Percentiles rank a stretch among this genome's conserved stretches.
Conservation (phyloP, 2,797 vertebrate genomes). For the Coranthus polyacanthus region DNA sequence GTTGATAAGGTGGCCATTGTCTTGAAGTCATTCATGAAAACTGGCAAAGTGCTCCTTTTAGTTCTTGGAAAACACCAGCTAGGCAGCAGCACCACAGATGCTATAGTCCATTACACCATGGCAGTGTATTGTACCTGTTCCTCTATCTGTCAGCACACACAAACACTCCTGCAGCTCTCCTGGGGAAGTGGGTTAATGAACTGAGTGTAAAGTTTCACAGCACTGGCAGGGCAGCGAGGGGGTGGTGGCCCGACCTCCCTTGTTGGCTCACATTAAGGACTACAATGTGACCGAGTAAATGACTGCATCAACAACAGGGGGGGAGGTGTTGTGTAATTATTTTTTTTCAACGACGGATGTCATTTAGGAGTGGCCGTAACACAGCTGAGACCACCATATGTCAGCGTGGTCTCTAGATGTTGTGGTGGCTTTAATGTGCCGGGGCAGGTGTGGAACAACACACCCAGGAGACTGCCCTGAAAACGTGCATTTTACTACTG, state of each 20-base stretch:
- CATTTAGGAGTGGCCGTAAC: slow-evolving; percentile 56
- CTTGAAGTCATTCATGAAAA: not conserved
- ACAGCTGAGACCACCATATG: slow-evolving; percentile 73
- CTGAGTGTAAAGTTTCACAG: slow-evolving; percentile 69
- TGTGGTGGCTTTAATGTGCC: slow-evolving; percentile 43
- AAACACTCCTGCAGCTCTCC: slow-evolving; percentile 17
- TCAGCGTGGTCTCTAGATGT: slow-evolving; percentile 40
- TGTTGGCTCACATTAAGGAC: slow-evolving; percentile 54
- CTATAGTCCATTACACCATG: slow-evolving; percentile 13
- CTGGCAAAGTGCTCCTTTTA: not conserved
- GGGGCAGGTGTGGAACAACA: slow-evolving; percentile 48
- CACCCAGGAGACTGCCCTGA: slow-evolving; percentile 3
- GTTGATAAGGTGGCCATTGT: not conserved
- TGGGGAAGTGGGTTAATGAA: slow-evolving; percentile 62
- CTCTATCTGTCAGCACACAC: slow-evolving; percentile 32
- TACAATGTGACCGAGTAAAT: slow-evolving; percentile 48
- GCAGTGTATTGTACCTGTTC: slow-evolving; percentile 34
- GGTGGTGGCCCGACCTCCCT: slow-evolving; percentile 27
- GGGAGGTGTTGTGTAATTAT: slow-evolving; percentile 59
- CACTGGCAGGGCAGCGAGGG: slow-evolving; percentile 15
- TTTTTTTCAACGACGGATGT: slow-evolving; percentile 62
- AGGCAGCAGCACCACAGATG: slow-evolving; percentile 14
- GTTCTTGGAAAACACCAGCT: slow-evolving; percentile 5
- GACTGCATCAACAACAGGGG: slow-evolving; percentile 42
- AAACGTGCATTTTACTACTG: slow-evolving; percentile 7